Percentiles rank a stretch among this genome's conserved stretches.
phyloP scores from a whole-genome alignment of 2,113 vertebrate species.

The Syrrhaptes paradoxus region DNA sequence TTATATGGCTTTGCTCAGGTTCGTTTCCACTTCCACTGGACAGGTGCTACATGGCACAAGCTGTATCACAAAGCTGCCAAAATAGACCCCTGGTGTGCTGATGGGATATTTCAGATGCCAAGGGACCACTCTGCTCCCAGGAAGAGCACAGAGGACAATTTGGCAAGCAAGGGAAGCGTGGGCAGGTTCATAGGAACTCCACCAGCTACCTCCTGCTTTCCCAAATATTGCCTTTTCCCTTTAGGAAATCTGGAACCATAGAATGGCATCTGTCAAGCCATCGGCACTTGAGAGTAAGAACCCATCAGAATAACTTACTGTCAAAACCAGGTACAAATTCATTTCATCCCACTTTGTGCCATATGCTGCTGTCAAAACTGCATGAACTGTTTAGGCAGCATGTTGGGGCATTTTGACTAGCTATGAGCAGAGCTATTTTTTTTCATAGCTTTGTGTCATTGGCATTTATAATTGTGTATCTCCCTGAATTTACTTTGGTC shows the following conservation, averaged over 20 bases:
- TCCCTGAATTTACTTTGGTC: not conserved
- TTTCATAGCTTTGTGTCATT: conserved; percentile 8
- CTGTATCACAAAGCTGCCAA: not conserved
- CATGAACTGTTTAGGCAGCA: conserved; percentile 66
- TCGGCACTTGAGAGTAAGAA: conserved; percentile 57
- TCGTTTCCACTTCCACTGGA: not conserved
- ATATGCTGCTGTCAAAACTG: conserved; percentile 72
- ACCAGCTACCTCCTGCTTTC: conserved; percentile 12
- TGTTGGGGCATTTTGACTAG: conserved; percentile 64
- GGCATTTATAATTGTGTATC: not conserved
- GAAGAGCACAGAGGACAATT: not conserved
- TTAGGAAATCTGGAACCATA: conserved; percentile 48
- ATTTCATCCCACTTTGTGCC: conserved; percentile 55
- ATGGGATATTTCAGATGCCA: not conserved
- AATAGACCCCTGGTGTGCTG: not conserved
- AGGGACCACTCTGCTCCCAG: no score
- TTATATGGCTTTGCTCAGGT: accelerated
- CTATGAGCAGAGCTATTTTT: conserved; percentile 52
- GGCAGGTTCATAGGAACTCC: not conserved
- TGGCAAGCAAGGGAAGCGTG: not conserved
- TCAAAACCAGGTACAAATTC: conserved; percentile 63
- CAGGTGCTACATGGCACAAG: accelerated
- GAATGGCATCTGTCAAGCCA: conserved; percentile 60
- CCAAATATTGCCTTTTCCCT: conserved; percentile 48
- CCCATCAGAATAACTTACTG: conserved; percentile 68